Base-by-base conservation (phyloP, 2,797 vertebrate genomes). In the Cyprinodon diabolis region DNA sequence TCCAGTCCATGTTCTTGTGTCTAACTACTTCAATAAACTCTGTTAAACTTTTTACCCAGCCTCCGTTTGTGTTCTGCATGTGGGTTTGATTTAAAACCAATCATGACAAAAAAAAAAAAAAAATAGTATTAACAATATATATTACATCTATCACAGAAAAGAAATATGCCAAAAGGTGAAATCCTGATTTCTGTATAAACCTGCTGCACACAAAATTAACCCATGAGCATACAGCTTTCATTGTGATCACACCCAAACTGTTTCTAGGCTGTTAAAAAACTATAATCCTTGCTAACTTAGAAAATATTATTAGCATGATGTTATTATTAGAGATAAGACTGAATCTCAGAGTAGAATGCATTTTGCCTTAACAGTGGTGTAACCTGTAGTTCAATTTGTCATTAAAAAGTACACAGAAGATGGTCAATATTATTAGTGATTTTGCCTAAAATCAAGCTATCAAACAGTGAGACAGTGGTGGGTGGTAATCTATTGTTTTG, bases 371-470 rank as follows among this genome's bases (percentile, higher is more conserved):
- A 21, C 13, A 65, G 45, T 21, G 2, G 12, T 13, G 12, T 15
- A n/a, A 14, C 43, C 6, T 43, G 19, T 21, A 40, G 17, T 62
- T 62, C 17, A 40, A 14, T 47, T 45, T 23, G n/a, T 65, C n/a
- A 23, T 65, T 47, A 65, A 65, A 65, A 21, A 65, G 43, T 21
- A 65, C 40, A 23, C 2, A 23, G 19, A 65, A 65, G 11, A 47
- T 23, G 23, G 23, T 65, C n/a, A 65, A 25, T 4, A 47, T 23
- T 15, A 47, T 15, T 65, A 65, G 40, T 45, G 12, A 23, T 23
- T 65, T 65, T 65, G 43, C 62, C 62, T 23, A 65, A 65, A 65
- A 65, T 65, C 62, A 45, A 65, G 45, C 43, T 65, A n/a, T 65
- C 21, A 47, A 14, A 23, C 40, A 47, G 13, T 14, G 4, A 45